These are phyloP conservation scores for Solenodon paradoxus DNA, from an alignment of 2,113 vertebrate species.

Conservation along the genomic window DNA sequence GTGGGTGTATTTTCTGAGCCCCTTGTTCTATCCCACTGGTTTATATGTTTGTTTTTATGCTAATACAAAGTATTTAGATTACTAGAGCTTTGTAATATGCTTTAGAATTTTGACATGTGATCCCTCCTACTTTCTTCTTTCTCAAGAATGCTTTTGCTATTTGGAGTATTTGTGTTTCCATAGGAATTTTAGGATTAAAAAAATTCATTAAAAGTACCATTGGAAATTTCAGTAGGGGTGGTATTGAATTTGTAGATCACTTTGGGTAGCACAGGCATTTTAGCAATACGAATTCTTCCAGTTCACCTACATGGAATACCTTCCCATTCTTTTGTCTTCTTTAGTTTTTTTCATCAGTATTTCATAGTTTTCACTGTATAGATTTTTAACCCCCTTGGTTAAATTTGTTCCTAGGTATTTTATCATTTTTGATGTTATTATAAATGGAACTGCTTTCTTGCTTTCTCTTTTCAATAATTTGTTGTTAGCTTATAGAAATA, in stretches of 20 bases:
- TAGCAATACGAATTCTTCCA: neutral
- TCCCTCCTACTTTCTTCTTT: too few species aligned
- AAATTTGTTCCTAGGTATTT: neutral
- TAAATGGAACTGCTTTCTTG: neutral
- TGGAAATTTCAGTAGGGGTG: neutral
- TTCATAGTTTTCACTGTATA: neutral
- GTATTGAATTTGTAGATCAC: neutral
- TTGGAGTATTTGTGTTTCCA: too few species aligned
- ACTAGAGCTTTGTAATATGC: too few species aligned
- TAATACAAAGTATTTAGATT: too few species aligned
- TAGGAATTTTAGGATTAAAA: too few species aligned
- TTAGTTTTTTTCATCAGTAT: neutral
- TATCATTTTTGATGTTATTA: neutral
- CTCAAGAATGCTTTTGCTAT: too few species aligned
- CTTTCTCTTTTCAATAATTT: neutral
- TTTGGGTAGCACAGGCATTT: neutral
- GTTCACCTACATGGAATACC: neutral
- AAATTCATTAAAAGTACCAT: too few species aligned
- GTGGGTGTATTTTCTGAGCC: too few species aligned
- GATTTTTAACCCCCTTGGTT: neutral
- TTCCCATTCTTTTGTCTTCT: neutral
- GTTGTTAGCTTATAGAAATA: neutral
- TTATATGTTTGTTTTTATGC: too few species aligned
- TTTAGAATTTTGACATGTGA: too few species aligned
- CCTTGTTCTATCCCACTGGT: too few species aligned